A percentile compares a stretch with the other conserved stretches of the same genome.
phyloP scores from a whole-genome alignment of 2,888 invertebrate genomes.

The Cyclophora punctaria region DNA sequence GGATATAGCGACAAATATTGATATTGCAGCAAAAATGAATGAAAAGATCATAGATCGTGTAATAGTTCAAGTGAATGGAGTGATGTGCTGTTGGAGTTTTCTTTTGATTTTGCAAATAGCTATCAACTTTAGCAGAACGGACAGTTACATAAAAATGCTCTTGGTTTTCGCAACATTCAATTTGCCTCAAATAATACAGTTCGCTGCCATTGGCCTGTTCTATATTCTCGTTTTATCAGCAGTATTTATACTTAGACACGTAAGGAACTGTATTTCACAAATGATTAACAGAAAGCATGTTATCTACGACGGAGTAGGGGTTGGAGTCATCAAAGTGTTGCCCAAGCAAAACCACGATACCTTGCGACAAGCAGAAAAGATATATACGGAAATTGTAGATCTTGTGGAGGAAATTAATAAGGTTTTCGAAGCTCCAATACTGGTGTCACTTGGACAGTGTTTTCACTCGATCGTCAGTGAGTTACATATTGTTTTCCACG shows the following conservation, averaged over 20 bases:
- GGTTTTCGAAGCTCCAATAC: constrained; percentile 45
- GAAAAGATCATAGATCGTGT: constrained; percentile 27
- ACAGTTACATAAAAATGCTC: constrained; percentile 46
- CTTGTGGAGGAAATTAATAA: constrained; percentile 40
- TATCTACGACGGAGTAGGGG: background rate
- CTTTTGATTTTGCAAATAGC: constrained; percentile 29
- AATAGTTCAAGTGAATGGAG: constrained; percentile 29
- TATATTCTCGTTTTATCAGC: constrained; percentile 40
- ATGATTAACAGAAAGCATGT: background rate
- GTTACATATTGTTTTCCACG: constrained; percentile 52
- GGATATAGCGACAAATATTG: constrained; percentile 30
- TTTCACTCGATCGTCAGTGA: constrained; percentile 57
- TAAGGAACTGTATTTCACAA: constrained; percentile 20
- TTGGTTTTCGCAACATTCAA: constrained; percentile 41
- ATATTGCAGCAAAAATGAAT: constrained; percentile 21
- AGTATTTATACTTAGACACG: constrained; percentile 32
- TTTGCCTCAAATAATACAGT: constrained; percentile 50
- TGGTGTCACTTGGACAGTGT: constrained; percentile 45
- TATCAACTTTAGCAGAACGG: constrained; percentile 40
- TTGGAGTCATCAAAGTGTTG: constrained; percentile 24
- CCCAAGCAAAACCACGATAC: constrained; percentile 21
- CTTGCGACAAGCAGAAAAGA: constrained; percentile 38
- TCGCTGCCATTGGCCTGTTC: constrained; percentile 37
- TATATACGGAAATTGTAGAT: constrained; percentile 39
- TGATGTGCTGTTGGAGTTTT: constrained; percentile 22